These are phyloP conservation scores for Alviniconcha strummeri DNA, from an alignment of 2,888 invertebrate genomes.

Conservation along the genomic window DNA sequence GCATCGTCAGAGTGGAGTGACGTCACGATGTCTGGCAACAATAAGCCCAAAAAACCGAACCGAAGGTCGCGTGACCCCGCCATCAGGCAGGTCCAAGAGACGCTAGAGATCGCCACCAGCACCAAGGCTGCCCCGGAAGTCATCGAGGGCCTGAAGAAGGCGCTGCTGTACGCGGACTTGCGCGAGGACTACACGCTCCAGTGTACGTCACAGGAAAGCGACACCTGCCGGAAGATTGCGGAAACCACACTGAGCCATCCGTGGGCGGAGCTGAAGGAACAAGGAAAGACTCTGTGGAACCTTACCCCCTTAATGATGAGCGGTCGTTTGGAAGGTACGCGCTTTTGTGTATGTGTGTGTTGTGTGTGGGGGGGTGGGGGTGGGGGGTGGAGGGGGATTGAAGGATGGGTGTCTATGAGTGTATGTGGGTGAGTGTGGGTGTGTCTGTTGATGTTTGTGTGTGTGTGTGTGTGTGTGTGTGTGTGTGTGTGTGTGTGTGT, in stretches of 20 bases:
- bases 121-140: constrained; percentile 22
- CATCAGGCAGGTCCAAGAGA: neutral
- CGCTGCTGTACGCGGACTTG: constrained; percentile 21
- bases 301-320: constrained; percentile 28
- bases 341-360: neutral
- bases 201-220: constrained; percentile 29
- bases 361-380: neutral
- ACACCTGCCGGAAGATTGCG: constrained; percentile 27
- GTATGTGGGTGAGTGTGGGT: neutral
- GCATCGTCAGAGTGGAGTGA: no score
- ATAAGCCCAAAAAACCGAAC: no score
- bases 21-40: no score
- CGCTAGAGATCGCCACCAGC: constrained; percentile 12
- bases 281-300: neutral
- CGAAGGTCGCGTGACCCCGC: constrained; percentile 17
- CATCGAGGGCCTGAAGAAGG: constrained; percentile 23
- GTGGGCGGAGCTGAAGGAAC: constrained; percentile 20
- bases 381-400: neutral
- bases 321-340: constrained; percentile 30
- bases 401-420: no score
- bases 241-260: constrained; percentile 12
- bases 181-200: constrained; percentile 28
- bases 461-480: neutral
- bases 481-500: constrained; percentile 10
- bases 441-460: neutral